phyloP scores from a whole-genome alignment of 2,888 invertebrate genomes.

The Drosophila phalerata region DNA sequence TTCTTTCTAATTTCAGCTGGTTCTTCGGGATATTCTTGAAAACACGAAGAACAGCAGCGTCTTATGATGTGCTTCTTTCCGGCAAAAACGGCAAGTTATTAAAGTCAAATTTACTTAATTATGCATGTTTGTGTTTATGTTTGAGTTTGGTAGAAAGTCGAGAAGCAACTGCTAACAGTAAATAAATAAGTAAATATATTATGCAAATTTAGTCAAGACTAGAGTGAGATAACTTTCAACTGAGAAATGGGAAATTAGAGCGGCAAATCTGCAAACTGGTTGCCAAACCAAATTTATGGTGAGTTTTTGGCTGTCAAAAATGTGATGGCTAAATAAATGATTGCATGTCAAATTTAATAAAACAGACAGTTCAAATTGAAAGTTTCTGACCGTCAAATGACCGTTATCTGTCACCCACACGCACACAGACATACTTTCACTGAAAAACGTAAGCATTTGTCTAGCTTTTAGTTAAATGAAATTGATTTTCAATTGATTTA shows the following conservation, averaged over 20 bases:
- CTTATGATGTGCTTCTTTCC: slow-evolving; percentile 8
- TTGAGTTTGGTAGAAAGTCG: slow-evolving; percentile 8
- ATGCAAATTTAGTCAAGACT: slow-evolving; percentile 35
- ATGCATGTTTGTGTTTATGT: slow-evolving; percentile 48
- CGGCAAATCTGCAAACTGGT: slow-evolving; percentile 31
- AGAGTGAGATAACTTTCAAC: slow-evolving; percentile 22
- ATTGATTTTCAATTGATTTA: slow-evolving; percentile 75
- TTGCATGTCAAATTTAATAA: slow-evolving; percentile 72
- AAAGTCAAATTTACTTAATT: slow-evolving; percentile 74
- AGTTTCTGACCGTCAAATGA: slow-evolving; percentile 18
- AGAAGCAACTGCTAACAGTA: slow-evolving; percentile 28
- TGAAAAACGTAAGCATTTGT: slow-evolving; percentile 59
- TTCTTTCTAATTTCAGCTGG: not conserved
- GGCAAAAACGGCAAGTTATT: slow-evolving; percentile 56
- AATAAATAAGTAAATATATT: slow-evolving; percentile 44
- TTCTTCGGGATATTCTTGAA: slow-evolving; percentile 7
- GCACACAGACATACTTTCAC: not conserved
- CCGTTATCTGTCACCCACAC: slow-evolving; percentile 1
- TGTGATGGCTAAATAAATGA: slow-evolving; percentile 61
- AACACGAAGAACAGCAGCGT: not conserved
- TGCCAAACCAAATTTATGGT: slow-evolving; percentile 37
- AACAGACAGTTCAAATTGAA: slow-evolving; percentile 45
- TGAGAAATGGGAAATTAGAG: slow-evolving; percentile 2
- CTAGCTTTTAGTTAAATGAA: slow-evolving; percentile 75
- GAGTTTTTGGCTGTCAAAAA: slow-evolving; percentile 47